Evolutionary conservation across 2,888 invertebrate genomes (phyloP).

Genomic region (Argynnis bischoffii): DNA sequence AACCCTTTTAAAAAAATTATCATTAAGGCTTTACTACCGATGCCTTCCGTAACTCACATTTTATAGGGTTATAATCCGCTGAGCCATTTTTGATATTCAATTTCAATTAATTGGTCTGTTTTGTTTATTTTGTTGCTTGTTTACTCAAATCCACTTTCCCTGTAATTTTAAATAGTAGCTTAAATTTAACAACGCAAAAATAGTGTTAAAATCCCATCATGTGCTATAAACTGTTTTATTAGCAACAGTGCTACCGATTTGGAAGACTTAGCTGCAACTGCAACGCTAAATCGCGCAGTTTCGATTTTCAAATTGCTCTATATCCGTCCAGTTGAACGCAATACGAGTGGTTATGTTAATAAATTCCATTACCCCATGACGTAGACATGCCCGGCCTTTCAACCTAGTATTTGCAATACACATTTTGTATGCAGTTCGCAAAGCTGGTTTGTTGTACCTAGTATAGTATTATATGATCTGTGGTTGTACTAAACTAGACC

Average conservation of each 20-base stretch:
- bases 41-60: no score
- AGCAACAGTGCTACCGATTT: background rate
- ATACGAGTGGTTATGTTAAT: slow-evolving; percentile 36
- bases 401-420: slow-evolving; percentile 37
- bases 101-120: no score
- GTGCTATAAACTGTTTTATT: slow-evolving; percentile 2
- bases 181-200: slow-evolving; percentile 9
- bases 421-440: slow-evolving; percentile 42
- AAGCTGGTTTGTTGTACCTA: slow-evolving; percentile 41
- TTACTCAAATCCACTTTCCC: no score
- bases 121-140: no score
- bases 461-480: no score
- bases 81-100: no score
- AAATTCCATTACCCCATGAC: slow-evolving; percentile 39
- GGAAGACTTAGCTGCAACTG: slow-evolving; percentile 2
- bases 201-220: slow-evolving; percentile 1
- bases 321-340: slow-evolving; percentile 24
- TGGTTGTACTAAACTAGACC: slow-evolving; percentile 43
- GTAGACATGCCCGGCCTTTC: slow-evolving; percentile 36
- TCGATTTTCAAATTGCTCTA: slow-evolving; percentile 24
- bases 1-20: no score
- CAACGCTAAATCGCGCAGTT: slow-evolving; percentile 19
- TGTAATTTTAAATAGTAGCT: background rate
- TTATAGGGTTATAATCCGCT: no score
- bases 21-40: no score